Base-by-base conservation (phyloP, 37 sponge, comb jelly and placozoan genomes). In the Aplysina aerophoba region DNA sequence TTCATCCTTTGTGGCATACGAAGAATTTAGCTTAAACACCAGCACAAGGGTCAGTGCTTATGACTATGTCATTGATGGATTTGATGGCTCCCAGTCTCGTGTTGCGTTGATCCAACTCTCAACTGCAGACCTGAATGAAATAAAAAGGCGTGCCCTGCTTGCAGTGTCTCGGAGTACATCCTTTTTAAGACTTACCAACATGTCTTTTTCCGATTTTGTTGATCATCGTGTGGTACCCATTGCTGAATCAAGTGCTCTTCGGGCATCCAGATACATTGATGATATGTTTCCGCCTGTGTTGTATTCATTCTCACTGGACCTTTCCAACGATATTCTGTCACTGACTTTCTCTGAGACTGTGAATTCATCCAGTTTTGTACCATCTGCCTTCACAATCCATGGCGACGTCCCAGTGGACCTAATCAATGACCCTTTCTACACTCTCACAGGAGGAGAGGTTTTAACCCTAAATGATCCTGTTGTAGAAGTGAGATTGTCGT, bases 291-390 rank as follows among this genome's bases (percentile, higher is more conserved):
- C 40, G 1, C 97, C 97, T 22, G 78, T 41, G 1, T 80, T 97
- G 34, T 62, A 83, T 12, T 40, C 56, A 11, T 97, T 92, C 84
- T 87, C 86, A 30, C 80, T 97, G 1, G 65, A 97, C 64, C 86
- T 97, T 1, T 85, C 83, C 21, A 60, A 73, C 15, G 78, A 92
- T 22, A 81, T 84, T 20, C 81, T 97, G 4, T 85, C 87, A 36
- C 86, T 97, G 15, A 87, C 82, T 71, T 97, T 92, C 75, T 91
- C 95, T 34, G 97, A 97, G 63, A 94, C 94, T 34, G 85, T 97
- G 54, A 84, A 88, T 66, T 59, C 74, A 30, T 53, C 59, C 21
- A 84, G 93, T n/a, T 69, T 88, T 73, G 89, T 94, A 55, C 55
- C 85, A 21, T 72, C 69, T 35, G 59, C 75, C 17, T 86, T 90